Conservation (phyloP, 2,113 vertebrate genomes). For the Triplophysa siluroides region DNA sequence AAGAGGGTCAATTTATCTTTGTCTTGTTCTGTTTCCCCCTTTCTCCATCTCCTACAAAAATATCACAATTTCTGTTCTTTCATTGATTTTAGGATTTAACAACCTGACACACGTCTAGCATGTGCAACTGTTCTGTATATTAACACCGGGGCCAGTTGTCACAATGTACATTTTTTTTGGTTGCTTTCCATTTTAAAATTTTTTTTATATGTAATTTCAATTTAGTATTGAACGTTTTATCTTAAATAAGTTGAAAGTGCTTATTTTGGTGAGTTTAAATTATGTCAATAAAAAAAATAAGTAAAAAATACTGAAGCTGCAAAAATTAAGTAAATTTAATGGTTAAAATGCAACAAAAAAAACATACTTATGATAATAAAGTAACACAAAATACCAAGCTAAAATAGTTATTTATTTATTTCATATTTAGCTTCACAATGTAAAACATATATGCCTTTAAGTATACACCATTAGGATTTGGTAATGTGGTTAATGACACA, state of each 20-base stretch:
- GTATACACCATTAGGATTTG: conserved; percentile 41
- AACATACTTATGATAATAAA: not conserved
- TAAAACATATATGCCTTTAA: conserved; percentile 61
- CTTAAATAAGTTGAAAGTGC: no score
- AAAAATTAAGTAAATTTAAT: no score
- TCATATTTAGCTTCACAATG: conserved; percentile 71
- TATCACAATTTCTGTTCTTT: not conserved
- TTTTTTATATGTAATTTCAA: no score
- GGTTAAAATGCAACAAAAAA: no score
- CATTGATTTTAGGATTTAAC: not conserved
- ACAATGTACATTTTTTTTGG: not conserved
- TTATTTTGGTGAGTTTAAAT: no score
- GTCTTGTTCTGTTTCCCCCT: not conserved
- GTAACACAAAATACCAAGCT: not conserved
- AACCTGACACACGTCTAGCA: not conserved
- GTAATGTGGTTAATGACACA: conserved; percentile 48
- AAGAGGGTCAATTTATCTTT: conserved; percentile 47
- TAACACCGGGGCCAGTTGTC: not conserved
- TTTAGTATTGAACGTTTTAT: no score
- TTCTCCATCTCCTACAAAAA: conserved; percentile 34
- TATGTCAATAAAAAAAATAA: no score
- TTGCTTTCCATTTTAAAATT: no score
- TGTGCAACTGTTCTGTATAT: not conserved
- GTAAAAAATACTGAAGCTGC: no score
- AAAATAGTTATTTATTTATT: conserved; percentile 51